Evolutionary conservation across 2,888 invertebrate species (phyloP).

Genomic region (Brenthis hecate): DNA sequence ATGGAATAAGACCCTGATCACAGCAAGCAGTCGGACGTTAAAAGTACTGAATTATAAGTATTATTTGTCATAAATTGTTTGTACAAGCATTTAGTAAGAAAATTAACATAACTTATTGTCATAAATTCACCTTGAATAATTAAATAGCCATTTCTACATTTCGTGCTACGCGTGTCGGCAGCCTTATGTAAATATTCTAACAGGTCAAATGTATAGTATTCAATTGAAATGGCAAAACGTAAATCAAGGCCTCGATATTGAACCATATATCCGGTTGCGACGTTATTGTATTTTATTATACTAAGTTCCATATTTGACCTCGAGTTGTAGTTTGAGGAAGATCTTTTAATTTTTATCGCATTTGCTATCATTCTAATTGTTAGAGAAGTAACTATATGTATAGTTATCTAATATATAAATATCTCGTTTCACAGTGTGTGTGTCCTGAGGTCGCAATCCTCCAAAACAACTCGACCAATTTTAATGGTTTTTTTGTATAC

Average conservation of each 20-base stretch:
- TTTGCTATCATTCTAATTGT: background rate
- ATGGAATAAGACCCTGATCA: too few species aligned
- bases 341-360: background rate
- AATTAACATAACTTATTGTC: background rate
- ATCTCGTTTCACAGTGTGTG: too few species aligned
- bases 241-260: slow-evolving; percentile 43
- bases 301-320: background rate
- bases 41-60: too few species aligned
- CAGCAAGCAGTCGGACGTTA: too few species aligned
- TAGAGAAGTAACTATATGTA: too few species aligned
- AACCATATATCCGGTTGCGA: slow-evolving; percentile 41
- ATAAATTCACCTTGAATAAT: slow-evolving; percentile 6
- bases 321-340: slow-evolving; percentile 4
- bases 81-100: too few species aligned
- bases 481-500: too few species aligned
- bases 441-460: too few species aligned
- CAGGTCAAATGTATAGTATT: slow-evolving; percentile 35
- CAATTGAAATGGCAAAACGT: slow-evolving; percentile 38
- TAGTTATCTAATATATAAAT: too few species aligned
- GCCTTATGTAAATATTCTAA: slow-evolving; percentile 30
- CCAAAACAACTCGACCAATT: too few species aligned
- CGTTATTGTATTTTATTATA: slow-evolving; percentile 22
- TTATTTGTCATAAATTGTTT: too few species aligned
- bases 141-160: background rate
- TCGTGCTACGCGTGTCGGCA: slow-evolving; percentile 7